A percentile compares a stretch with the other conserved stretches of the same genome.
Evolutionary conservation across 1,140 invertebrate species (phyloP).

Genomic region (Wiebesia pumilae): DNA sequence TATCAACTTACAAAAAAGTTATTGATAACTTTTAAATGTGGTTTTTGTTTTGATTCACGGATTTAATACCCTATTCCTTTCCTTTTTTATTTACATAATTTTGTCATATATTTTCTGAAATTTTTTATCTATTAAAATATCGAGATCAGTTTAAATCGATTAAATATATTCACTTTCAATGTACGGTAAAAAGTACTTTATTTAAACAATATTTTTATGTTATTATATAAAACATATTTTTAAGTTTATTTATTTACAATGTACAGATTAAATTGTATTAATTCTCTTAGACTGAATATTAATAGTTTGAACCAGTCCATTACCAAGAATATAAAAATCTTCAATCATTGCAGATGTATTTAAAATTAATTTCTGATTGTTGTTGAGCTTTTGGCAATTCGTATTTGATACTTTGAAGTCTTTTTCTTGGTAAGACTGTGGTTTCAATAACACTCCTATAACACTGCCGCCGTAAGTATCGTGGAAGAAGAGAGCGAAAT

Average conservation of each 20-base stretch:
- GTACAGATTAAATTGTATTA: conserved; percentile 27
- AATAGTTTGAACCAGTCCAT: conserved; percentile 78
- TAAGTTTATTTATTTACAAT: conserved; percentile 32
- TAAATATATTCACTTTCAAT: neutral
- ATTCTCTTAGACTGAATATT: conserved; percentile 63
- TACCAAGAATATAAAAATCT: conserved; percentile 83
- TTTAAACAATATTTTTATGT: conserved; percentile 32
- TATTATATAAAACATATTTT: conserved; percentile 32
- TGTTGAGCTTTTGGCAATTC: conserved; percentile 72
- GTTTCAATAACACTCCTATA: conserved; percentile 90
- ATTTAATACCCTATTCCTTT: conserved; percentile 4
- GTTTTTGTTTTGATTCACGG: conserved; percentile 46
- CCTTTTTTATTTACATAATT: neutral
- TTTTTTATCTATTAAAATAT: neutral
- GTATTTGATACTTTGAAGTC: conserved; percentile 83
- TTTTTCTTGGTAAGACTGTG: conserved; percentile 77
- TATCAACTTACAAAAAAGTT: conserved; percentile 54
- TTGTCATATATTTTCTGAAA: neutral
- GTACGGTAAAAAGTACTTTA: conserved; percentile 43
- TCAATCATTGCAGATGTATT: conserved; percentile 82
- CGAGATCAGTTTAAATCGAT: neutral
- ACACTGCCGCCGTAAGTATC: conserved; percentile 87
- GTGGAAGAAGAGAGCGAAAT: conserved; percentile 91
- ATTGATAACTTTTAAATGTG: conserved; percentile 52
- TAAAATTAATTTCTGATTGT: conserved; percentile 74